These are phyloP conservation scores for Dissostichus mawsoni DNA, from an alignment of 2,113 vertebrate genomes.

Conservation along the genomic window DNA sequence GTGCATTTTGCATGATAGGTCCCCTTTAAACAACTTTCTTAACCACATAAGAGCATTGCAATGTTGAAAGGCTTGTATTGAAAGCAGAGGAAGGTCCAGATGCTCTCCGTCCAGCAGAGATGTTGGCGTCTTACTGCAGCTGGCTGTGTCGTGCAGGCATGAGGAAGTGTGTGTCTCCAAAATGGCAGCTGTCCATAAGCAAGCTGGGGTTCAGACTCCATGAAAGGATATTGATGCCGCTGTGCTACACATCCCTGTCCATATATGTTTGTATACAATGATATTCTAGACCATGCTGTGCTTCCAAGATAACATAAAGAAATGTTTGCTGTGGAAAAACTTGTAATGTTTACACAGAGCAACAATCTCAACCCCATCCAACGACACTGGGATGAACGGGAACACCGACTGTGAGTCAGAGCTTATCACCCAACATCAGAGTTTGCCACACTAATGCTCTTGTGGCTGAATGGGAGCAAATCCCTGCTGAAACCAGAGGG, in stretches of 20 bases:
- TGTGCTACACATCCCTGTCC: neutral
- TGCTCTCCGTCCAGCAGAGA: conserved; percentile 42
- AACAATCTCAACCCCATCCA: neutral
- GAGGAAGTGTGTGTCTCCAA: conserved; percentile 39
- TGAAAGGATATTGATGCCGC: conserved; percentile 1
- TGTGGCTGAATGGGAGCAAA: neutral
- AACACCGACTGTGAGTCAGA: neutral
- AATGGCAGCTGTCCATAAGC: conserved; percentile 43
- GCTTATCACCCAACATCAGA: neutral
- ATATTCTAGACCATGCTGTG: neutral
- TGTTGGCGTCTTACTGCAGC: conserved; percentile 22
- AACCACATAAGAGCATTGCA: neutral
- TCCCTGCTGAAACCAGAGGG: neutral
- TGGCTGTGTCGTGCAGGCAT: conserved; percentile 26
- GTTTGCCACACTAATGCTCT: neutral
- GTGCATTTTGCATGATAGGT: no score
- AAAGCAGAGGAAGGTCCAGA: conserved; percentile 5
- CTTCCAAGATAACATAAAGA: neutral
- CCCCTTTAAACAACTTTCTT: neutral
- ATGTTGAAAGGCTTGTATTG: conserved; percentile 9
- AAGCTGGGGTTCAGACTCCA: conserved; percentile 5
- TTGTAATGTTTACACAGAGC: neutral
- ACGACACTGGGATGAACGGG: neutral
- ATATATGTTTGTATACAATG: neutral
- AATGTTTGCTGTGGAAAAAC: neutral